phyloP scores from a whole-genome alignment of 64 coral and sea anemone species.

The Stichodactyla mertensii region DNA sequence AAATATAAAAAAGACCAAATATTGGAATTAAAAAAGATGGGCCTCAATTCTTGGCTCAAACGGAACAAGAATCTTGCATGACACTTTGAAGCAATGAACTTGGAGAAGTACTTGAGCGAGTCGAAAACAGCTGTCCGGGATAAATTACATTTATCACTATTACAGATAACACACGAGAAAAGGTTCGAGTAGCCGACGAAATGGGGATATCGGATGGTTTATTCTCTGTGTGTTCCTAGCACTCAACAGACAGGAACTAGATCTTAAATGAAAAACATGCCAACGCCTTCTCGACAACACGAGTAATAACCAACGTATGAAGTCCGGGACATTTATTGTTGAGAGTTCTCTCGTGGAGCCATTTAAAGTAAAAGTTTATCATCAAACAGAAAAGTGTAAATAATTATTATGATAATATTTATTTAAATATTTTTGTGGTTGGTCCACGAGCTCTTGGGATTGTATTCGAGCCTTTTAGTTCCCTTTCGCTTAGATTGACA shows the following conservation, averaged over 20 bases:
- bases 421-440: not conserved
- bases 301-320: not conserved
- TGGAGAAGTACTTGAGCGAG: slow-evolving; percentile 25
- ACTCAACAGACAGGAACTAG: slow-evolving; percentile 8
- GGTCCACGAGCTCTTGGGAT: not conserved
- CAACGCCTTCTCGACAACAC: slow-evolving; percentile 13
- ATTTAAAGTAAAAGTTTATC: slow-evolving; percentile 12
- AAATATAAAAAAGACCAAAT: slow-evolving; percentile 14
- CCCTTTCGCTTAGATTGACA: not conserved
- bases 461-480: not conserved
- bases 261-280: slow-evolving; percentile 19
- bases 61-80: not conserved
- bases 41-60: not conserved
- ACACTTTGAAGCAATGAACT: slow-evolving; percentile 28
- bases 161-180: slow-evolving; percentile 25
- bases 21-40: not conserved
- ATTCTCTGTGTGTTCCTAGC: slow-evolving; percentile 5
- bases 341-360: not conserved
- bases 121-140: slow-evolving; percentile 2
- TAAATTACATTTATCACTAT: slow-evolving; percentile 28
- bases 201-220: slow-evolving; percentile 16
- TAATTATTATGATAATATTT: slow-evolving; percentile 5
- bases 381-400: not conserved
- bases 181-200: slow-evolving; percentile 16
- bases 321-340: not conserved